Conservation (phyloP, 2,888 invertebrate genomes). For the Hetaerina titia region DNA sequence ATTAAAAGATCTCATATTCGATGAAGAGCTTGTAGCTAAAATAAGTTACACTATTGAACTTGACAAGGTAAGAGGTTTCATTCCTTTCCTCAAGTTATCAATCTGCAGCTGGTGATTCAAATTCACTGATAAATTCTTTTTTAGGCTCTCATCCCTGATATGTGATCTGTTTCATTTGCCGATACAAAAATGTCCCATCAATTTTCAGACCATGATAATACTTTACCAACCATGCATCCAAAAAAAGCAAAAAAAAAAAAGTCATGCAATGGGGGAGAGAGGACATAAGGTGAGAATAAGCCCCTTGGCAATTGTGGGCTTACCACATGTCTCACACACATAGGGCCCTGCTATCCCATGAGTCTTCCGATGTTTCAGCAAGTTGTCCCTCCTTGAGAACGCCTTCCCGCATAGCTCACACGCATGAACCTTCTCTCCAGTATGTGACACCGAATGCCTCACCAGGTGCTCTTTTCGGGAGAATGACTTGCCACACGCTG, state of each 20-base stretch:
- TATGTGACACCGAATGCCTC: slow-evolving; percentile 82
- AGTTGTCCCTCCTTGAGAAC: slow-evolving; percentile 81
- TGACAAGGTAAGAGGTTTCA: too few species aligned
- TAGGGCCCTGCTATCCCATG: slow-evolving; percentile 81
- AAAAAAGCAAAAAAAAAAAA: not conserved
- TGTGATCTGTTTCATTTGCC: not conserved
- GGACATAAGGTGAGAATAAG: slow-evolving; percentile 52
- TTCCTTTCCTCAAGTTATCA: too few species aligned
- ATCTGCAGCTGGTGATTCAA: too few species aligned
- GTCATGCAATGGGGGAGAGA: not conserved
- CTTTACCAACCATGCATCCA: not conserved
- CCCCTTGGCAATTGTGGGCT: slow-evolving; percentile 62
- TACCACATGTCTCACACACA: slow-evolving; percentile 79
- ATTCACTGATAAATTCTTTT: too few species aligned
- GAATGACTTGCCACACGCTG: slow-evolving; percentile 83
- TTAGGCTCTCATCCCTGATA: not conserved
- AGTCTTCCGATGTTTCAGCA: slow-evolving; percentile 81
- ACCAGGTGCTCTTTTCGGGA: slow-evolving; percentile 85
- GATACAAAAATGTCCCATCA: not conserved
- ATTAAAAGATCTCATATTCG: too few species aligned
- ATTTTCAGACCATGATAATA: not conserved
- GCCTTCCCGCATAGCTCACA: slow-evolving; percentile 82
- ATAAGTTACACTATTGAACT: too few species aligned
- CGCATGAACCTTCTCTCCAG: slow-evolving; percentile 83
- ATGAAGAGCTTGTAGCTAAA: too few species aligned